phyloP scores from a whole-genome alignment of 2,113 vertebrate genomes.

The Callorhinus ursinus region DNA sequence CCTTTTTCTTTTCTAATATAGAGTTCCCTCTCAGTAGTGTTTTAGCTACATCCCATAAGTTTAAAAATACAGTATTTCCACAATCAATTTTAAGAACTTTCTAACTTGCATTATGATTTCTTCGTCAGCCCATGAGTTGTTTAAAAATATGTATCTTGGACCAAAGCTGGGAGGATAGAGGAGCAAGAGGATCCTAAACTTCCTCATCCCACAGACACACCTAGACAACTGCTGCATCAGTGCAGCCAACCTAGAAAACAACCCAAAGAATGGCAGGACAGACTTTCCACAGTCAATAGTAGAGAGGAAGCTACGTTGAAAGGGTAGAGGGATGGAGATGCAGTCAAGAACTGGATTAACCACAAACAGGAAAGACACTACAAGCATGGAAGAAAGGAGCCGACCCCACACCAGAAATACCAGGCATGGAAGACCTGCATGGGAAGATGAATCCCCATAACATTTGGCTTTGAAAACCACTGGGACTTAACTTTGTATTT shows the following conservation, averaged over 20 bases:
- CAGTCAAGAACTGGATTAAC: too few species aligned
- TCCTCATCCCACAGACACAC: not conserved
- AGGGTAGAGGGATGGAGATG: not conserved
- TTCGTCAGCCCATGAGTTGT: not conserved
- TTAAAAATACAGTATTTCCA: not conserved
- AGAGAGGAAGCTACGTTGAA: not conserved
- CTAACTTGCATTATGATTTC: not conserved
- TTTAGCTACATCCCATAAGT: not conserved
- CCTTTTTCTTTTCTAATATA: not conserved
- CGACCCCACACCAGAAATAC: not conserved
- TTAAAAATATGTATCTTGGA: not conserved
- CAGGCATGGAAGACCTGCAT: not conserved
- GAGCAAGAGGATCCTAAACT: not conserved
- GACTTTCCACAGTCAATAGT: not conserved
- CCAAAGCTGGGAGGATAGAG: not conserved
- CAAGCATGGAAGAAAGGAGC: not conserved
- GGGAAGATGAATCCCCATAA: not conserved
- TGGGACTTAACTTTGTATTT: not conserved
- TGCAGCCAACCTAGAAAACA: not conserved
- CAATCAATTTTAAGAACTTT: not conserved
- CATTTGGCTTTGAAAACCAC: not conserved
- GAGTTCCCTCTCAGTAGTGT: not conserved
- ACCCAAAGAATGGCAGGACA: not conserved
- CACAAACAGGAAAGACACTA: not conserved
- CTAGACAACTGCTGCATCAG: not conserved